Evolutionary conservation across 1,140 invertebrate genomes (phyloP), one percentile per base, ranked within the genome.

Genomic region (Dendrolimus kikuchii): DNA sequence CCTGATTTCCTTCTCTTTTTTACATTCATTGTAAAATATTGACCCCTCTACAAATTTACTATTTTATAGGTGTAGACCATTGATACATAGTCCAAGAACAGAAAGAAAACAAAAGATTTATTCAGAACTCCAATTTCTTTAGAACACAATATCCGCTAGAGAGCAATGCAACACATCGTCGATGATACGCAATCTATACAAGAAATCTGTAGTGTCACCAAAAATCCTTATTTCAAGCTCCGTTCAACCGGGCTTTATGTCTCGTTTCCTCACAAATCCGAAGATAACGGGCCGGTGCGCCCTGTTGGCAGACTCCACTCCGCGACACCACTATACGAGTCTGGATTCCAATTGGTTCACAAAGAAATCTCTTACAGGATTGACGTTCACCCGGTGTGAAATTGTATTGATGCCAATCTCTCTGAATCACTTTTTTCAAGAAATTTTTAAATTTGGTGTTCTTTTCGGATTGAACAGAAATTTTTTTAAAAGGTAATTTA

Each of bases 191-290:
- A 60, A 65, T 65, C 57, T 63, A 52, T 61, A 53, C 46, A 43
- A 52, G 60, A 49, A 61, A 61, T 66, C 63, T 48, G 39, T 53
- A 49, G 49, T 55, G 60, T 62, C 53, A 60, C 62, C 56, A 45
- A 59, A 68, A 64, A 67, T 72, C 66, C 60, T 59, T 62, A 64
- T 67, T 68, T 62, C 55, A 53, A 53, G 60, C 59, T 65, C 50
- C 61, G 64, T 66, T 68, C 62, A 59, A 65, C 47, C 57, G 52
- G 59, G 66, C 63, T 71, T 72, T 77, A 63, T 64, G 70, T 75
- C 66, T 66, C 66, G 63, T 71, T 71, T 62, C 57, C 62, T 74
- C 65, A 69, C 63, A 77, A 77, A 77, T 77, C 70, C 64, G 60
- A 62, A 71, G 68, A 77, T 75, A 77, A 64, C 71, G 55, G 48